Base-by-base conservation (phyloP, 2,888 invertebrate species). In the Exocentrus adspersus region DNA sequence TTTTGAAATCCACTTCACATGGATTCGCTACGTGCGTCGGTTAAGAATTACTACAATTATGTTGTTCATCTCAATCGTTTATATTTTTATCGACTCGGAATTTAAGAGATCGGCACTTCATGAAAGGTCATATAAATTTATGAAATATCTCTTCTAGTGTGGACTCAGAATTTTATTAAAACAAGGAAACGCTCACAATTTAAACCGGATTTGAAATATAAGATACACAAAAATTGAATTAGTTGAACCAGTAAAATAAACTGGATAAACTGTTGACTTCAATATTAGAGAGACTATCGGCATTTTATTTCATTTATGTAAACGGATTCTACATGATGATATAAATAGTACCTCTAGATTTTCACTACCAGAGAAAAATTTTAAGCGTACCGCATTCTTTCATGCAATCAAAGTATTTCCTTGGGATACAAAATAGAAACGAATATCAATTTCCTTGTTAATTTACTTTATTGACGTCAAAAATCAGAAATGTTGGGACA, bases 91-190 rank as follows among this genome's bases (percentile, higher is more conserved):
- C 58, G 51, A 62, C 57, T 61, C 32, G 42, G 48, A 60, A 60
- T 63, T 71, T 73, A 70, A 70, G 17, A 72, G 73, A 75, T 75
- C 69, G 65, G 61, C 68, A 65, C 50, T 65, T 62, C 61, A 71
- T 68, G 70, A 65, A 62, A 69, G 65, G 63, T 72, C 70, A 74
- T 73, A 74, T 75, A 72, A 75, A 75, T 74, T 75, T 72, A 75
- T 74, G 72, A 73, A 74, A 70, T 62, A 59, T 64, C 64, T 62
- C 51, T 17, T 28, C 17, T 28, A n/a, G n/a, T n/a, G n/a, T n/a
- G n/a, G n/a, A n/a, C n/a, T n/a, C n/a, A n/a, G n/a, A n/a, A n/a
- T n/a, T n/a, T n/a, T n/a, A n/a, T n/a, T n/a, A n/a, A n/a, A n/a
- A n/a, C n/a, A n/a, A n/a, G n/a, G n/a, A n/a, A n/a, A n/a, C n/a